These are phyloP conservation scores for Tychaedon coryphoeus DNA, from an alignment of 2,113 vertebrate genomes.

Conservation along the genomic window DNA sequence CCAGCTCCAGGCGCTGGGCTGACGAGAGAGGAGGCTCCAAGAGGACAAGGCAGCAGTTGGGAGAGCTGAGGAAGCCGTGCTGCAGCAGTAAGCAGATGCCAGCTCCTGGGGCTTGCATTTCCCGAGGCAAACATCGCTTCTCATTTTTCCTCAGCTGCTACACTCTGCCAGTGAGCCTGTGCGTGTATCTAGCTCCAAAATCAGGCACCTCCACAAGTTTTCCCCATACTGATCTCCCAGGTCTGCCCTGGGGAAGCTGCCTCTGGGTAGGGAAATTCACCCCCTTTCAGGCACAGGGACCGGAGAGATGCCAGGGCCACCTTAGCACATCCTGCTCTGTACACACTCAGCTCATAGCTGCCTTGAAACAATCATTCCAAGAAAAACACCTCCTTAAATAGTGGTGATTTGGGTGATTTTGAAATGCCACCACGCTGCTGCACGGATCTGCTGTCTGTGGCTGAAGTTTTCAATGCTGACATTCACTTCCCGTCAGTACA, in stretches of 20 bases:
- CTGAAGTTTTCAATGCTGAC: neutral
- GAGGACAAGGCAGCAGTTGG: neutral
- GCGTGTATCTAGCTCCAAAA: neutral
- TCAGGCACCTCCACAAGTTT: neutral
- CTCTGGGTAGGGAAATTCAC: neutral
- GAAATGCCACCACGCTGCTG: fast-evolving
- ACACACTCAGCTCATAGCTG: neutral
- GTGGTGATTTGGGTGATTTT: neutral
- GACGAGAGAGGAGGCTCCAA: neutral
- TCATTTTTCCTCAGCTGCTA: neutral
- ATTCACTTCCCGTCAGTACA: neutral
- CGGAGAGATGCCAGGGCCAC: neutral
- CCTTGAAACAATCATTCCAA: neutral
- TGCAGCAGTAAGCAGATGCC: neutral
- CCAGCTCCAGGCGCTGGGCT: neutral
- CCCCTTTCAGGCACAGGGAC: fast-evolving
- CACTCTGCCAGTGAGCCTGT: fast-evolving
- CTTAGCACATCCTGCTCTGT: neutral
- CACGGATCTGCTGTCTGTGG: neutral
- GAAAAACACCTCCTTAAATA: conserved; percentile 20
- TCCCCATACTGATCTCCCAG: neutral
- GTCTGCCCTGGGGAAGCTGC: neutral
- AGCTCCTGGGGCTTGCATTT: neutral
- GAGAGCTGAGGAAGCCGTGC: neutral
- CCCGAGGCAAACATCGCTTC: neutral